Evolutionary conservation across 2,888 invertebrate species (phyloP).

Genomic region (Spisula solida): DNA sequence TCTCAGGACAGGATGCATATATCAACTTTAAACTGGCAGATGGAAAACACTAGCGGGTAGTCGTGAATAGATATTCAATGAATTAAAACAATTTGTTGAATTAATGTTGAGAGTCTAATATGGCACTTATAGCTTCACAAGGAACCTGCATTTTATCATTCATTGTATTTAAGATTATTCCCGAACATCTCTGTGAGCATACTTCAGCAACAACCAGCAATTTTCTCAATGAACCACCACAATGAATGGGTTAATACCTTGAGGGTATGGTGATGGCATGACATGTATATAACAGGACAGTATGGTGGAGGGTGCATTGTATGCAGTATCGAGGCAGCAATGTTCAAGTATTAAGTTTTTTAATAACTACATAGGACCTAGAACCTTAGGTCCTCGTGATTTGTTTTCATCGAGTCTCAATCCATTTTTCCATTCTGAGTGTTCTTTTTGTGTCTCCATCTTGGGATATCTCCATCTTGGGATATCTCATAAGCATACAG

Average conservation of each 20-base stretch:
- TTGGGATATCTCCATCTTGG: too few relatives aligned
- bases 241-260: background rate
- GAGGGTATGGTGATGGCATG: background rate
- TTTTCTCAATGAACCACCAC: slow-evolving; percentile 2
- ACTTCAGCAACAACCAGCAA: background rate
- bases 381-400: too few relatives aligned
- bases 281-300: background rate
- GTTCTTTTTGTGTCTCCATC: too few relatives aligned
- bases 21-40: background rate
- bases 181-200: background rate
- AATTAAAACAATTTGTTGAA: background rate
- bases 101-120: background rate
- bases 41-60: background rate
- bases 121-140: background rate
- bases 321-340: too few relatives aligned
- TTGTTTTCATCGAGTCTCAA: too few relatives aligned
- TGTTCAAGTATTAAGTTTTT: too few relatives aligned
- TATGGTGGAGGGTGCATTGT: background rate
- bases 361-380: too few relatives aligned
- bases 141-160: background rate
- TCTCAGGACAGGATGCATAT: background rate
- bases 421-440: too few relatives aligned
- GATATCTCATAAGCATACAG: too few relatives aligned
- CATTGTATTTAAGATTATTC: background rate
- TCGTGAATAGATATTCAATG: slow-evolving; percentile 2